A percentile compares a stretch with the other conserved stretches of the same genome.
Conservation (phyloP, 2,113 vertebrate species). For the Rhinolophus ferrumequinum region DNA sequence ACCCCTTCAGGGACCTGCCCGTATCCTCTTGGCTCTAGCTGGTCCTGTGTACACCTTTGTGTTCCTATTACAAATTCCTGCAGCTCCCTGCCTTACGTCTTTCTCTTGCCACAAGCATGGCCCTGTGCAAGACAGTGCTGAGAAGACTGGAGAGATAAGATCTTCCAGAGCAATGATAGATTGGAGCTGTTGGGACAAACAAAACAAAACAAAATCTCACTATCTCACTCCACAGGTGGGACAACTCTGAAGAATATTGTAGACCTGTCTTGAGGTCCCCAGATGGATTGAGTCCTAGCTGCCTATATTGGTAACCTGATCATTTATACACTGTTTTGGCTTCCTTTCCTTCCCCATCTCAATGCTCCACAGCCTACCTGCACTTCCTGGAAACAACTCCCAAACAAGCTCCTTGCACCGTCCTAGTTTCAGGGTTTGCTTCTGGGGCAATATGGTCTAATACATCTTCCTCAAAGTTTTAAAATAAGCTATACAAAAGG, state of each 20-base stretch:
- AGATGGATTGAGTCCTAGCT: background rate
- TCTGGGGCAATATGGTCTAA: background rate
- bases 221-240: background rate
- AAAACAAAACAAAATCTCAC: background rate
- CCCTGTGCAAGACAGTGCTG: background rate
- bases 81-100: background rate
- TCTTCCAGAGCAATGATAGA: background rate
- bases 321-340: background rate
- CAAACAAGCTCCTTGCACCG: background rate
- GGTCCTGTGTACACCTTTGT: background rate
- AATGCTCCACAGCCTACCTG: background rate
- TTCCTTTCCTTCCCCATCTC: background rate
- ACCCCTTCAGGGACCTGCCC: background rate
- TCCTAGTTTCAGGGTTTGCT: background rate
- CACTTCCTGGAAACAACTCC: background rate
- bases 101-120: background rate
- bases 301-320: background rate
- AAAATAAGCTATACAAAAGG: background rate
- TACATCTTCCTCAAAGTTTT: background rate
- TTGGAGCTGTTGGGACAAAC: background rate
- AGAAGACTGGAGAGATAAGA: background rate
- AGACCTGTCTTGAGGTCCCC: background rate
- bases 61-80: background rate
- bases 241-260: background rate
- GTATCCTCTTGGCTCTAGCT: background rate